A percentile compares a stretch with the other conserved stretches of the same genome.
phyloP scores from a whole-genome alignment of 2,113 vertebrate genomes.

The Daboia siamensis region DNA sequence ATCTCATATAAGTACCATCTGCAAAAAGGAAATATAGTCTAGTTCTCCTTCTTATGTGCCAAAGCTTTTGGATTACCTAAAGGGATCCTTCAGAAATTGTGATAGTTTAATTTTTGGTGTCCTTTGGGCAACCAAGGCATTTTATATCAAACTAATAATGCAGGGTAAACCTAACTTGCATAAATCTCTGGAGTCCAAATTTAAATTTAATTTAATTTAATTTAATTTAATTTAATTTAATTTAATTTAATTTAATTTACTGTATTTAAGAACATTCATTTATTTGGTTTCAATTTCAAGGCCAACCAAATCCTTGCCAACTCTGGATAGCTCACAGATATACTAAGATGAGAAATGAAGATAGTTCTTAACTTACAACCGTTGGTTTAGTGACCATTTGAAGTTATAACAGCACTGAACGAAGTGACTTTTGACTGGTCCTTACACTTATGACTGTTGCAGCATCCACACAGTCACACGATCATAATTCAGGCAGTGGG shows the following conservation, averaged over 20 bases:
- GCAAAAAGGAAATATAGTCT: neutral
- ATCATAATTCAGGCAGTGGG: too few species aligned
- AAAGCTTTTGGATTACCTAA: neutral
- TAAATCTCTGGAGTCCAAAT: neutral
- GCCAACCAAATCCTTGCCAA: neutral
- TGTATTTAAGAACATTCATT: neutral
- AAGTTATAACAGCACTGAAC: neutral
- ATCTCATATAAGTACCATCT: neutral
- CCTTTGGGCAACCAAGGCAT: neutral
- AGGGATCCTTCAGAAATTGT: too few species aligned
- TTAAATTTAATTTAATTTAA: neutral
- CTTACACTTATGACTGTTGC: too few species aligned
- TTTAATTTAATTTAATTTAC: neutral
- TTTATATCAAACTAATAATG: neutral
- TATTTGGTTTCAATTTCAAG: neutral
- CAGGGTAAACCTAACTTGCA: neutral
- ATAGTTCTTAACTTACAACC: neutral
- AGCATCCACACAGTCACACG: too few species aligned
- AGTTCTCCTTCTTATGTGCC: neutral
- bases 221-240: neutral
- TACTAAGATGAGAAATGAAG: neutral
- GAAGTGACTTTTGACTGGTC: neutral
- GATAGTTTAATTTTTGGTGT: too few species aligned
- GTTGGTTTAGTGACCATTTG: neutral
- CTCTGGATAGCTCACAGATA: neutral